Evolutionary conservation across 2,888 invertebrate species (phyloP).

Genomic region (Pyrrhia umbra): DNA sequence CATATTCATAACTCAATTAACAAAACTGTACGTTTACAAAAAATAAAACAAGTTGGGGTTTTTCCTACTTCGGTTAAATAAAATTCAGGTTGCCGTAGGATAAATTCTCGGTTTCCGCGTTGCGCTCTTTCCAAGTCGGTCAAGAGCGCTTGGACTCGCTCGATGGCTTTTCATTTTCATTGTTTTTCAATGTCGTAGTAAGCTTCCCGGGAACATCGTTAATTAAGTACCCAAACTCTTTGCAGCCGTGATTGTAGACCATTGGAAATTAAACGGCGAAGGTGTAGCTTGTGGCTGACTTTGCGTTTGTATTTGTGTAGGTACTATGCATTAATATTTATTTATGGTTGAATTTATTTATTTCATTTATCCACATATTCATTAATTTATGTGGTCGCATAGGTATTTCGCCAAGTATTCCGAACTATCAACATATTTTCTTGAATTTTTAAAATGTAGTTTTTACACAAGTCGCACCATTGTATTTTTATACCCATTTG

Average conservation of each 20-base stretch:
- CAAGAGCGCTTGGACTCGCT: slow-evolving; percentile 67
- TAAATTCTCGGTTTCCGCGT: slow-evolving; percentile 63
- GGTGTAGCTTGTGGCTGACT: not conserved
- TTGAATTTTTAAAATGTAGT: too few relatives aligned
- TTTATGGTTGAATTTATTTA: too few relatives aligned
- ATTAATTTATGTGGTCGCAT: too few relatives aligned
- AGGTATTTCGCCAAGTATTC: too few relatives aligned
- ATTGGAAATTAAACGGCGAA: not conserved
- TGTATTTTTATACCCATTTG: not conserved
- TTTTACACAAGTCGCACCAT: too few relatives aligned
- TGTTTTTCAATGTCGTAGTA: slow-evolving; percentile 67
- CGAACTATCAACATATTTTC: too few relatives aligned
- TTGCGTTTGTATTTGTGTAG: too few relatives aligned
- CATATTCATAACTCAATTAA: slow-evolving; percentile 1
- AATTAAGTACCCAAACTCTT: slow-evolving; percentile 42
- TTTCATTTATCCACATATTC: too few relatives aligned
- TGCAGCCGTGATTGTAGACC: slow-evolving; percentile 24
- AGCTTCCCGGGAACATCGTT: slow-evolving; percentile 30
- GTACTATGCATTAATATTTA: too few relatives aligned
- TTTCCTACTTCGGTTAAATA: slow-evolving; percentile 58
- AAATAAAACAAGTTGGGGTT: slow-evolving; percentile 31
- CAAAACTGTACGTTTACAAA: slow-evolving; percentile 13
- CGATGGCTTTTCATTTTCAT: slow-evolving; percentile 74
- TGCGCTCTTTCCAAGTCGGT: slow-evolving; percentile 69
- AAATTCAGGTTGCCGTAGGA: slow-evolving; percentile 49